phyloP scores from a whole-genome alignment of 2,113 vertebrate species.

The Cairina moschata region DNA sequence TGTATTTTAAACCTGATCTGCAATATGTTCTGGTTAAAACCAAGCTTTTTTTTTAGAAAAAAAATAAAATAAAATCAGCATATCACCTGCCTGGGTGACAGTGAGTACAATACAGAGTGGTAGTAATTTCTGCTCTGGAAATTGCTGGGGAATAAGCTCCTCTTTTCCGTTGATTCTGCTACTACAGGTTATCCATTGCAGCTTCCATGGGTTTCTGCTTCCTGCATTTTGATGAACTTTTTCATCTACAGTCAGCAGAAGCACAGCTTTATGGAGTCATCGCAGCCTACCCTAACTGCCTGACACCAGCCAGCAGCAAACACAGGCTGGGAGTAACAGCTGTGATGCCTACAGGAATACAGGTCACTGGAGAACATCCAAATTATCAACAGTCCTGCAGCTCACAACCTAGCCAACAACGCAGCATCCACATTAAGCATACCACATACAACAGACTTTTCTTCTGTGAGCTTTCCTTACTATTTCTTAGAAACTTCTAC shows the following conservation, averaged over 20 bases:
- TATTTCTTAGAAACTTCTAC: background rate
- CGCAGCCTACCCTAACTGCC: background rate
- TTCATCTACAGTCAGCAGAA: background rate
- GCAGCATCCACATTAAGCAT: background rate
- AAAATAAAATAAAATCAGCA: background rate
- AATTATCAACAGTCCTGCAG: background rate
- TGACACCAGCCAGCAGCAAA: background rate
- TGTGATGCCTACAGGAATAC: background rate
- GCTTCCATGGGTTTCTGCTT: background rate
- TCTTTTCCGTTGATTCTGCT: background rate
- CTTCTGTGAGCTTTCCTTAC: background rate
- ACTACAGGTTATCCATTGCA: background rate
- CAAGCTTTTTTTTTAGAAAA: background rate
- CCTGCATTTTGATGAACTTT: background rate
- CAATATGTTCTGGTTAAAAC: background rate
- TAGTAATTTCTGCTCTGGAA: background rate
- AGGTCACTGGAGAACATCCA: background rate
- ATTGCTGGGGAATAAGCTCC: background rate
- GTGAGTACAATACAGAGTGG: background rate
- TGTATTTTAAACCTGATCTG: background rate
- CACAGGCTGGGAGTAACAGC: background rate
- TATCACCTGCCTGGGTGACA: background rate
- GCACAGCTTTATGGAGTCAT: background rate
- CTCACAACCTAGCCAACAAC: background rate
- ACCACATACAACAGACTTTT: background rate